Evolutionary conservation across 2,797 vertebrate genomes (phyloP).

Genomic region (Phataginus tetradactyla): DNA sequence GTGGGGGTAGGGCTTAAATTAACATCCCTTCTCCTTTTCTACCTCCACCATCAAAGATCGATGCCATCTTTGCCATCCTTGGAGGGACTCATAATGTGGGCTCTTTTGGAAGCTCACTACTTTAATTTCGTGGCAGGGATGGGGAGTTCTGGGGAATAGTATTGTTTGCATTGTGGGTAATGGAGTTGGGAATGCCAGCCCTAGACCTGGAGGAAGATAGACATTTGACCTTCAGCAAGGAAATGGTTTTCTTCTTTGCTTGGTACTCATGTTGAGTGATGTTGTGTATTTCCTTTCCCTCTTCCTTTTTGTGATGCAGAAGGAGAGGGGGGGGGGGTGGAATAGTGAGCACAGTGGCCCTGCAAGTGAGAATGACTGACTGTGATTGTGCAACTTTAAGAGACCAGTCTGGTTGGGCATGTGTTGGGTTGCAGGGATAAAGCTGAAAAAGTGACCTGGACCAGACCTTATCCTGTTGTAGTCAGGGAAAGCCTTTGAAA

Average conservation of each 20-base stretch:
- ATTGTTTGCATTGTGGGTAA: not conserved
- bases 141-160: not conserved
- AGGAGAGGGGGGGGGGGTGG: not conserved
- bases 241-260: constrained; percentile 29
- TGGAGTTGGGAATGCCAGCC: not conserved
- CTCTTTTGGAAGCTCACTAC: constrained; percentile 33
- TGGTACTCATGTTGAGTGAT: not conserved
- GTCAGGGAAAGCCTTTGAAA: not conserved
- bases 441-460: not conserved
- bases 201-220: not conserved
- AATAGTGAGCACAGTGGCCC: not conserved
- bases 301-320: not conserved
- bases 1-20: constrained; percentile 60
- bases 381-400: not conserved
- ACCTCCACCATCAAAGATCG: not conserved
- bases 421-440: not conserved
- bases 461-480: not conserved
- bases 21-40: not conserved
- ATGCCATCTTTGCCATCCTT: not conserved
- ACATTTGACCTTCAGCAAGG: constrained; percentile 23
- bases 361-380: not conserved
- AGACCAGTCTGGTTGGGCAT: not conserved
- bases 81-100: not conserved
- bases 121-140: not conserved
- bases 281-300: not conserved